Base-by-base conservation (phyloP, 2,888 invertebrate genomes). In the Argyresthia albistria region DNA sequence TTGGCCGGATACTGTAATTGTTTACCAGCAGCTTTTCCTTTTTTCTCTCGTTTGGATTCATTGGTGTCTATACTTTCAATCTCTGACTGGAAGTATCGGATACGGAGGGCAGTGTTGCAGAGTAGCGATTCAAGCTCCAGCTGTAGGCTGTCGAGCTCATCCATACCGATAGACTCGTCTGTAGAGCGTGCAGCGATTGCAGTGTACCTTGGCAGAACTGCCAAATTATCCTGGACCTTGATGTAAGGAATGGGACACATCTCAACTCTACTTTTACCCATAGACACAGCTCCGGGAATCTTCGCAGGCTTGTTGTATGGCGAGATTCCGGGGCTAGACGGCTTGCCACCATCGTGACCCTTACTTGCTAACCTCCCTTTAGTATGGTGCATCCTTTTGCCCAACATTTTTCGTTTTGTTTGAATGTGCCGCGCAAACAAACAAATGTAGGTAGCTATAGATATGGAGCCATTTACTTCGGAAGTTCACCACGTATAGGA, bases 81-180 rank as follows among this genome's bases (percentile, higher is more conserved):
- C 80, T 95, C 94, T 1, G 91, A 89, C 63, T 93, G 93, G n/a
- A 97, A 89, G 55, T 92, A 91, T 60, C 95, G 89, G 60, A 93
- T 90, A 53, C 97, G 89, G 12, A 96, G 90, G 0, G 95, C 95
- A 52, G 94, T 94, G 51, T 93, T 93, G 0, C 95, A 94, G 25
- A 97, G 88, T 50, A 97, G 82, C 16, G 93, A 92, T 77, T 98
- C 97, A 51, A 97, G 78, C 72, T 98, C 97, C 51, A 93, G 80
- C 73, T 98, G 97, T 9, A 98, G 81, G 1, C 91, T 90, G 72
- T 97, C 97, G 49, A 97, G 82, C 69, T 98, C 97, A 63, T 97
- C 97, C 88, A 96, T 93, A 14, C 92, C 93, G 56, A 97, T 91
- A 4, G 91, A 91, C 65, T 95, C 95, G 55, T 94, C 93, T 1